Base-by-base conservation (phyloP, 2,888 invertebrate genomes). In the Leptinotarsa haldemani region DNA sequence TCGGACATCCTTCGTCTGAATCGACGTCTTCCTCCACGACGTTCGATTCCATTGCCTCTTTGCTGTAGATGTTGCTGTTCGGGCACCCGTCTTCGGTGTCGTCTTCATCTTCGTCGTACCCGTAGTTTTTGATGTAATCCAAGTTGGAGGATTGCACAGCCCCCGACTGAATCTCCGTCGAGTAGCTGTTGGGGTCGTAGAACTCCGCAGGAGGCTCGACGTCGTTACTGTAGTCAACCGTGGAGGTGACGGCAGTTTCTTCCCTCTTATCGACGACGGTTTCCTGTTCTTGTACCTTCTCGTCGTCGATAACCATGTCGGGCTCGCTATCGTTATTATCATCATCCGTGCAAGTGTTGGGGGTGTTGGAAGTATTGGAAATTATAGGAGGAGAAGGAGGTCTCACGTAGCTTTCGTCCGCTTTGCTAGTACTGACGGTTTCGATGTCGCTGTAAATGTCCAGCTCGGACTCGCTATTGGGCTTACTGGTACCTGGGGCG, bases 1-100 rank as follows among this genome's bases (percentile, higher is more conserved):
- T 95, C 4, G 95, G 95, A 86, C 95, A 95, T 81, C 93, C 94
- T 1, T 93, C 93, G 75, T 90, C 89, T 1, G 88, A 88, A 74
- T 88, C 88, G 70, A 91, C 92, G 20, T 90, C 90, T 74, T 89
- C 89, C 64, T 86, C 85, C 67, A 84, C 86, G 73, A 85, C 85
- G 67, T 86, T 85, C 1, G 47, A 56, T 18, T 77, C 53, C 3
- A 67, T 92, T 73, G 94, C 94, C 80, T 94, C 92, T 4, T 93
- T 93, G 0, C 95, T 95, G 87, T 95, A 95, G 79, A 95, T 93
- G 9, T 93, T 93, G 85, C 94, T 94, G 86, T 95, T 95, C 4
- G 95, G 95, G 86, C 95, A 95, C 81, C 93, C 94, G 0, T 86
- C 82, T 47, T 83, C 84, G 9, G 40, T 40, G 30, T 87, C 77